A percentile compares a stretch with the other conserved stretches of the same genome.
Conservation (phyloP, 2,797 vertebrate genomes). For the Dendrocincla fuliginosa region DNA sequence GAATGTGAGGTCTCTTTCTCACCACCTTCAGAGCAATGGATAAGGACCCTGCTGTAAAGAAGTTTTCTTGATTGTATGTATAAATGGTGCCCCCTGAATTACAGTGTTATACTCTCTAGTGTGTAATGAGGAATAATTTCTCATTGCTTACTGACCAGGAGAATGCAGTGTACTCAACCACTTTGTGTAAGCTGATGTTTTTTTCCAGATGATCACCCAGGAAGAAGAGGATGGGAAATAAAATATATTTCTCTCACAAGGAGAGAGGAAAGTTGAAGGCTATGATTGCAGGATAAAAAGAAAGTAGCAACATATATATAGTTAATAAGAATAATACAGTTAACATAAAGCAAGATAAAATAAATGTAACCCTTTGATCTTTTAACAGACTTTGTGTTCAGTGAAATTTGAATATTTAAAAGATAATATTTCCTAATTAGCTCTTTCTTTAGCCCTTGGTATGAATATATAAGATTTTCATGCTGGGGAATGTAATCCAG, state of each 20-base stretch:
- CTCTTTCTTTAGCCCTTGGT: conserved; percentile 9
- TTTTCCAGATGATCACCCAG: not conserved
- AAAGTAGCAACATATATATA: not conserved
- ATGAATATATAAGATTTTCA: not conserved
- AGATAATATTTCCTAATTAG: conserved; percentile 29
- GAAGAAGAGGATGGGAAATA: not conserved
- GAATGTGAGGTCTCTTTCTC: not conserved
- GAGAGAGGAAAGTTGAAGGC: not conserved
- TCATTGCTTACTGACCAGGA: not conserved
- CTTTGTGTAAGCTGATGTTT: not conserved
- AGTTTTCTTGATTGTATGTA: not conserved
- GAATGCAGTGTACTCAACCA: not conserved
- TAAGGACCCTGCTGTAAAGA: not conserved
- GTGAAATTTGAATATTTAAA: conserved; percentile 27
- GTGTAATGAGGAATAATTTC: not conserved
- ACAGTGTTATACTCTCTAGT: not conserved
- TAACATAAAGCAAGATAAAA: not conserved
- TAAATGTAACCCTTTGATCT: conserved; percentile 7
- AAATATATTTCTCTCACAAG: not conserved
- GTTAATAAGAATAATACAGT: not conserved
- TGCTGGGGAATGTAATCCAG: not conserved
- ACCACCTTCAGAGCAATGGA: not conserved
- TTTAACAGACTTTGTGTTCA: not conserved
- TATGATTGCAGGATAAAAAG: not conserved
- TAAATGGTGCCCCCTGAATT: not conserved